Conservation (phyloP, 1,140 invertebrate genomes). For the Aphidius ervi region DNA sequence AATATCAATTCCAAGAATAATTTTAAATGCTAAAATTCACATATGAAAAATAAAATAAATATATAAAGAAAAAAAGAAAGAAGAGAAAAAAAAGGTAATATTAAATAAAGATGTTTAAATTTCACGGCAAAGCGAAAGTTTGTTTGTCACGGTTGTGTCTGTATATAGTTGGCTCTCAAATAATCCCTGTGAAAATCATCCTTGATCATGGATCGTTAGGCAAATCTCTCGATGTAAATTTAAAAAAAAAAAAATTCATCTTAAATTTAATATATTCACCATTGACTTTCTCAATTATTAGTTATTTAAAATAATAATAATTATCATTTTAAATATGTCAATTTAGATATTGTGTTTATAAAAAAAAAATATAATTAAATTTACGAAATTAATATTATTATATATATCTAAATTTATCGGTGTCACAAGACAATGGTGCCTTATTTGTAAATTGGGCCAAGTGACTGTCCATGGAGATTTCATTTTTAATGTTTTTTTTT, state of each 20-base stretch:
- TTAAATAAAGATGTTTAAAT: conserved; percentile 14
- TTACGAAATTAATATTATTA: background rate
- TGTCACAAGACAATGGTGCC: background rate
- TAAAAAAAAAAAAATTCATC: background rate
- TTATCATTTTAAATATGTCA: background rate
- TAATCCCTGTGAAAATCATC: conserved; percentile 2
- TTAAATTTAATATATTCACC: background rate
- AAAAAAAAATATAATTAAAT: background rate
- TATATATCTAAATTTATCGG: background rate
- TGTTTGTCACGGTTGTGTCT: conserved; percentile 11
- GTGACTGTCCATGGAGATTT: background rate
- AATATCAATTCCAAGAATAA: no score
- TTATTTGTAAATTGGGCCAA: background rate
- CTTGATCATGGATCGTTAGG: conserved; percentile 15
- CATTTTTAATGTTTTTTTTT: background rate
- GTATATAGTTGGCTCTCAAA: background rate
- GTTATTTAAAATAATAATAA: background rate
- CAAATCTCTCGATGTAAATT: background rate
- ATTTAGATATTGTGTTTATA: no score
- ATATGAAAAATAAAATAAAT: background rate
- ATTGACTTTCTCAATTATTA: conserved; percentile 4
- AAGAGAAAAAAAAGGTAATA: conserved; percentile 3
- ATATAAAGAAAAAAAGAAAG: conserved; percentile 1
- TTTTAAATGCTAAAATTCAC: no score
- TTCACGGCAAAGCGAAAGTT: conserved; percentile 22